Percentiles rank a stretch among this genome's conserved stretches.
phyloP scores from a whole-genome alignment of 2,888 invertebrate genomes.

The Hedychridium roseum region DNA sequence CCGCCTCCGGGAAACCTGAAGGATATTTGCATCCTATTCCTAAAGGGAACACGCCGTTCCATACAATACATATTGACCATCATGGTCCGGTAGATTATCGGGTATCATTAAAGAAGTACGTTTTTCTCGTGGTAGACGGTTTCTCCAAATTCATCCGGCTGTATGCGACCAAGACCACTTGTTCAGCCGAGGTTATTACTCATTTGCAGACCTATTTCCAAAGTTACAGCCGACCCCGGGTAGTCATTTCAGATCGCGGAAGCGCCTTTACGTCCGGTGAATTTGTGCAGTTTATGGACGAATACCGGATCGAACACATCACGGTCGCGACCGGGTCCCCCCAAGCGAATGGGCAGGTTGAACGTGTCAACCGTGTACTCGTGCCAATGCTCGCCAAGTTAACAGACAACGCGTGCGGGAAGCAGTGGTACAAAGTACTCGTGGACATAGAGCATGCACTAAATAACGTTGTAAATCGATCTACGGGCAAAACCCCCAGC shows the following conservation, averaged over 20 bases:
- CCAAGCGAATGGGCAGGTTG: no score
- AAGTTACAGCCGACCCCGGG: constrained; percentile 15
- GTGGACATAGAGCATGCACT: no score
- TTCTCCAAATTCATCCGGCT: constrained; percentile 22
- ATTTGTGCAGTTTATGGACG: constrained; percentile 19
- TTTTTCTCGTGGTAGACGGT: constrained; percentile 21
- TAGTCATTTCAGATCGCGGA: constrained; percentile 17
- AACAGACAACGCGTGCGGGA: no score
- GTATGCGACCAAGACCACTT: constrained; percentile 16
- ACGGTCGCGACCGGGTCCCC: no score
- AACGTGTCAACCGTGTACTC: no score
- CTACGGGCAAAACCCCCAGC: no score
- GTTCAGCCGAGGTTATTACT: constrained; percentile 13
- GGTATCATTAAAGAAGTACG: constrained; percentile 3
- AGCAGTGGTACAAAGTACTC: no score
- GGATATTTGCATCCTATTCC: not conserved
- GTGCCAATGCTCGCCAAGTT: no score
- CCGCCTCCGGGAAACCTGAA: not conserved
- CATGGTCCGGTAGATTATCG: not conserved
- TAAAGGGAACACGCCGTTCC: not conserved
- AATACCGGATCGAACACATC: no score
- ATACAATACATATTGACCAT: constrained; percentile 1
- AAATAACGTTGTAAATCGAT: no score
- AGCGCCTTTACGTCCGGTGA: constrained; percentile 18
- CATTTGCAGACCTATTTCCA: constrained; percentile 13